phyloP scores from a whole-genome alignment of 92 coral and sea anemone genomes.

The Muricea muricata region DNA sequence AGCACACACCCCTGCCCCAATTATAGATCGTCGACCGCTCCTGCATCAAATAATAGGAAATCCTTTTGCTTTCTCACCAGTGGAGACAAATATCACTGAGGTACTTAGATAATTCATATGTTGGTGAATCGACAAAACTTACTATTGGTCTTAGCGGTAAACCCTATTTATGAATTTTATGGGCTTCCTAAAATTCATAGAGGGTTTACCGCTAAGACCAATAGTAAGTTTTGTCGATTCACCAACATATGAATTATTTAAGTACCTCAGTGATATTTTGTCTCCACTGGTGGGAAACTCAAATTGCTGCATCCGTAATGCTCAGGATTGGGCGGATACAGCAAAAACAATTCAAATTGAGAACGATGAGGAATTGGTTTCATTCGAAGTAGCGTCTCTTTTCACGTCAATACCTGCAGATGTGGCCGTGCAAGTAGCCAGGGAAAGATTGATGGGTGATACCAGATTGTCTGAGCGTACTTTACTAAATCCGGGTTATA shows the following conservation, averaged over 20 bases:
- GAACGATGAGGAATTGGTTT: conserved; percentile 48
- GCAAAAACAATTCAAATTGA: neutral
- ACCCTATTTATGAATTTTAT: too few species aligned
- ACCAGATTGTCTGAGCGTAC: too few species aligned
- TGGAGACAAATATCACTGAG: neutral
- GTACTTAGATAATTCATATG: neutral
- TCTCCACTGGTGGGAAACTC: neutral
- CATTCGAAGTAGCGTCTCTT: too few species aligned
- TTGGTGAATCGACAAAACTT: neutral
- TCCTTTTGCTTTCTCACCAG: neutral
- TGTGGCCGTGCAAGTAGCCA: too few species aligned
- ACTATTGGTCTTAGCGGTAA: neutral
- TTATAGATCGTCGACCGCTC: too few species aligned
- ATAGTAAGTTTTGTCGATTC: neutral
- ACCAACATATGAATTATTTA: neutral
- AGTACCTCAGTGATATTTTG: neutral
- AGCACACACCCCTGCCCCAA: too few species aligned
- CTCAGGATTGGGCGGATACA: neutral
- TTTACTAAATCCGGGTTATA: too few species aligned
- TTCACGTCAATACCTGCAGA: too few species aligned
- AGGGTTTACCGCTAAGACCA: neutral
- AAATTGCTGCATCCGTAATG: neutral
- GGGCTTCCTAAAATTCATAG: too few species aligned
- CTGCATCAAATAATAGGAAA: too few species aligned
- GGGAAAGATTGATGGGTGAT: too few species aligned